Evolutionary conservation across 2,888 invertebrate species (phyloP).

Genomic region (Ornithoptera priamus): DNA sequence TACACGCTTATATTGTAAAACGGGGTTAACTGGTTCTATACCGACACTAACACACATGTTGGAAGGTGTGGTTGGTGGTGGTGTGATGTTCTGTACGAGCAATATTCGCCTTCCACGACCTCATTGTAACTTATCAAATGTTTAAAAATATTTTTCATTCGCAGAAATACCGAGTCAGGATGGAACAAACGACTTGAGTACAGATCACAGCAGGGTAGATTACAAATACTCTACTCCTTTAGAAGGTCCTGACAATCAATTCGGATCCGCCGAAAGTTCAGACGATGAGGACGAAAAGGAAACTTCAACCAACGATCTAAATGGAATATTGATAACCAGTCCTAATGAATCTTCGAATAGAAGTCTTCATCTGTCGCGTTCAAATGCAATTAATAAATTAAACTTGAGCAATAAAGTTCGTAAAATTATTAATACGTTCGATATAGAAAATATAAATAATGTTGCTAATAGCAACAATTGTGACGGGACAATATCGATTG

Average conservation of each 20-base stretch:
- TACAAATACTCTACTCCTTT: slow-evolving; percentile 66
- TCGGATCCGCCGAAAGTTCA: slow-evolving; percentile 86
- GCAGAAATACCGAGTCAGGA: slow-evolving; percentile 88
- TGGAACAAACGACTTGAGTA: slow-evolving; percentile 78
- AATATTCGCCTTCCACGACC: too few species aligned
- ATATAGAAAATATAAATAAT: slow-evolving; percentile 36
- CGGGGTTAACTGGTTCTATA: too few species aligned
- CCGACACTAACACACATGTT: too few species aligned
- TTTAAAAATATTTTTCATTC: slow-evolving; percentile 24
- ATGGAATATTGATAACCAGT: slow-evolving; percentile 30
- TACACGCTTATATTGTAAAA: too few species aligned
- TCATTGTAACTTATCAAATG: neutral
- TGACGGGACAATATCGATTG: neutral
- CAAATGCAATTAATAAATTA: slow-evolving; percentile 50
- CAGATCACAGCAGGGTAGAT: slow-evolving; percentile 80
- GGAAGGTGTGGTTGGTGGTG: too few species aligned
- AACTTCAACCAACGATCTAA: slow-evolving; percentile 41
- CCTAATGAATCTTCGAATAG: slow-evolving; percentile 52
- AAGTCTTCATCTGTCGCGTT: slow-evolving; percentile 44
- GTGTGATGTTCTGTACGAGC: too few species aligned
- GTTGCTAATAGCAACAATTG: slow-evolving; percentile 23
- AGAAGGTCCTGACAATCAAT: slow-evolving; percentile 82
- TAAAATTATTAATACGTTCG: slow-evolving; percentile 63
- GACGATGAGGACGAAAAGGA: slow-evolving; percentile 81
- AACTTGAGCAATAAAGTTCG: slow-evolving; percentile 69